Evolutionary conservation across 30 jellyfish, hydroid and myxozoan species (phyloP).

Genomic region (Turritopsis rubra): DNA sequence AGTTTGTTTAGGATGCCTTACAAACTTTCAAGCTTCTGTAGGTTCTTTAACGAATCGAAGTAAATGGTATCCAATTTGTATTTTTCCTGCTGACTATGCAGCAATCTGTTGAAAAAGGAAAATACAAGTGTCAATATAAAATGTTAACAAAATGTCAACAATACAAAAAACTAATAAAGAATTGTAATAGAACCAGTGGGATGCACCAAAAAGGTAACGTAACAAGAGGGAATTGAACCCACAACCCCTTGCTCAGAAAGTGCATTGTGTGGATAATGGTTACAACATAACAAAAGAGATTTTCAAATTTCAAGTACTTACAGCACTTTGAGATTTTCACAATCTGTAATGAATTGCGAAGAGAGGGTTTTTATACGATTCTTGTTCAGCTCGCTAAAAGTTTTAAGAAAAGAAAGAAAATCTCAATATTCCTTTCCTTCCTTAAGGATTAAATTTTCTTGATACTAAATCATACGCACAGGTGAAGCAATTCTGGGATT

Average conservation of each 20-base stretch:
- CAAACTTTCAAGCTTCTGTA: conserved; percentile 60
- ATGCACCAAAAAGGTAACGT: too few species aligned
- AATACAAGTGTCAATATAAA: background rate
- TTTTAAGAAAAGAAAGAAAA: background rate
- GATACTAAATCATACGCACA: conserved; percentile 68
- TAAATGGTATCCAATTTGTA: conserved; percentile 34
- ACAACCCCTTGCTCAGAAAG: background rate
- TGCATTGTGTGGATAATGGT: background rate
- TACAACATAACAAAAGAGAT: background rate
- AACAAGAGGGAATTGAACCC: too few species aligned
- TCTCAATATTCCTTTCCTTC: background rate
- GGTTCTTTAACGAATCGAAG: conserved; percentile 52
- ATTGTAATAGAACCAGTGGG: too few species aligned
- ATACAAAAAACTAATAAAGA: too few species aligned
- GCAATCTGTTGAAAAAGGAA: conserved; percentile 34
- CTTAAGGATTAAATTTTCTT: too few species aligned
- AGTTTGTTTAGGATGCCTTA: conserved; percentile 22
- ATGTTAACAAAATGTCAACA: too few species aligned
- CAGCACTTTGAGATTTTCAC: conserved; percentile 56
- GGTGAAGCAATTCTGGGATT: conserved; percentile 62
- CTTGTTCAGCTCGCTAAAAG: conserved; percentile 47
- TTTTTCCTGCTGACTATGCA: conserved; percentile 56
- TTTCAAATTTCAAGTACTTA: conserved; percentile 28
- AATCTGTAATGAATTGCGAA: conserved; percentile 42
- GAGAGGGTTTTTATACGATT: conserved; percentile 48